Percentiles rank a stretch among this genome's conserved stretches.
Conservation (phyloP, 2,797 vertebrate genomes). For the Psittacula echo region DNA sequence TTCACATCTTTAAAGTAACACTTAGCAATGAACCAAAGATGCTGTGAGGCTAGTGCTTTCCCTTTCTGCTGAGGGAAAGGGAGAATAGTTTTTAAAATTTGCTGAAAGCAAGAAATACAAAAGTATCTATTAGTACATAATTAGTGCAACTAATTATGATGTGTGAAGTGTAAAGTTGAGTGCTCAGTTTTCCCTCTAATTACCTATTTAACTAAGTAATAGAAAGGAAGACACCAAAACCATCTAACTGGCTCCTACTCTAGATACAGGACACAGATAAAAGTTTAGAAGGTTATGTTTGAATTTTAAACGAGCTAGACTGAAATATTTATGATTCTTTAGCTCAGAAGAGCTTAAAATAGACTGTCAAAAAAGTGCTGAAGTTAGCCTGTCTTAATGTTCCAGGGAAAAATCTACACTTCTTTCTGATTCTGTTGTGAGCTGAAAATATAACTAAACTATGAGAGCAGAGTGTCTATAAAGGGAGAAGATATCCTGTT, state of each 20-base stretch:
- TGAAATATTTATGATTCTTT: conserved; percentile 36
- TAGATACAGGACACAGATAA: background rate
- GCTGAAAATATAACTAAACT: background rate
- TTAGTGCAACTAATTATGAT: background rate
- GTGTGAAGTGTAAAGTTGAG: background rate
- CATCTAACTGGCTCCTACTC: background rate
- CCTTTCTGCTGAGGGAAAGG: background rate
- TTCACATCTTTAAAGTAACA: background rate
- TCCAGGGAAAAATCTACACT: fast-evolving
- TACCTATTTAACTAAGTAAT: background rate
- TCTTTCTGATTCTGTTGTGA: background rate
- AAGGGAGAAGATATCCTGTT: background rate
- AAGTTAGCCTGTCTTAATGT: background rate
- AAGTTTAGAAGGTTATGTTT: conserved; percentile 18
- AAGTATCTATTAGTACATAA: background rate
- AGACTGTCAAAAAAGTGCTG: background rate
- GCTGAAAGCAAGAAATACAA: background rate
- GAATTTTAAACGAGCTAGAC: conserved; percentile 11
- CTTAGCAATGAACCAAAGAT: background rate
- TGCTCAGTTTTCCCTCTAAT: background rate
- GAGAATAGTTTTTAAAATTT: background rate
- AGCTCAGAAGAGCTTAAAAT: background rate
- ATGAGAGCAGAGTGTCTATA: background rate
- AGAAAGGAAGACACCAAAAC: background rate
- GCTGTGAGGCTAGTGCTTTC: background rate